Base-by-base conservation (phyloP, 2,113 vertebrate genomes). In the Platichthys stellatus region DNA sequence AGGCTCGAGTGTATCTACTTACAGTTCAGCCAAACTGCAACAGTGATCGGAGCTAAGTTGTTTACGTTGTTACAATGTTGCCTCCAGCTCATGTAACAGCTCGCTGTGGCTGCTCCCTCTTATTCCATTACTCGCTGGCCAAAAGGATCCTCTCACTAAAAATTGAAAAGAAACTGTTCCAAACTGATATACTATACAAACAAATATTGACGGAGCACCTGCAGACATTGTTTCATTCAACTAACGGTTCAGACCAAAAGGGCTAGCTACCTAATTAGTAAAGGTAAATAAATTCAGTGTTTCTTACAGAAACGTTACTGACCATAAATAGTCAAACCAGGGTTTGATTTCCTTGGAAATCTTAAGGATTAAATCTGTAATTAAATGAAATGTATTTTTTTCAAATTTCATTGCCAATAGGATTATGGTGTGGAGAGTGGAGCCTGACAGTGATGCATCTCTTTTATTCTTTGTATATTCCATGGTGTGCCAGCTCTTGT, bases 51-150 rank as follows among this genome's bases (percentile, higher is more conserved):
- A 35, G 26, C 38, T 38, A n/a, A 63, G 28, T 61, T 61, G 31
- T n/a, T 63, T 40, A 63, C 35, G 13, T 35, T 63, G 60, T 21
- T 40, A 10, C 60, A 63, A 13, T 13, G 60, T 63, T 2, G 35
- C 60, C 60, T 63, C 35, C 35, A 21, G 60, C 31, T 63, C 60
- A 21, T 40, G 3, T 63, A n/a, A 31, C 63, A 45, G 62, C 62
- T 64, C 40, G 38, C 20, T 3, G 21, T 20, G 13, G 35, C 35
- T 47, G 38, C 54, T 45, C 9, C 10, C 40, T 28, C 23, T 10
- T 9, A 3, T 47, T 45, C n/a, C 23, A 43, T 70, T 45, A 45
- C 14, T 26, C 35, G 3, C 67, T 20, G 24, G 17, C 21, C 26
- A 64, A 63, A 43, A n/a, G 6, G 20, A 40, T 14, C 35, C 10